A percentile compares a stretch with the other conserved stretches of the same genome.
These are phyloP conservation scores for Cliona cf. orientalis DNA, from an alignment of 37 sponge, comb jelly and placozoan genomes.

Conservation along the genomic window DNA sequence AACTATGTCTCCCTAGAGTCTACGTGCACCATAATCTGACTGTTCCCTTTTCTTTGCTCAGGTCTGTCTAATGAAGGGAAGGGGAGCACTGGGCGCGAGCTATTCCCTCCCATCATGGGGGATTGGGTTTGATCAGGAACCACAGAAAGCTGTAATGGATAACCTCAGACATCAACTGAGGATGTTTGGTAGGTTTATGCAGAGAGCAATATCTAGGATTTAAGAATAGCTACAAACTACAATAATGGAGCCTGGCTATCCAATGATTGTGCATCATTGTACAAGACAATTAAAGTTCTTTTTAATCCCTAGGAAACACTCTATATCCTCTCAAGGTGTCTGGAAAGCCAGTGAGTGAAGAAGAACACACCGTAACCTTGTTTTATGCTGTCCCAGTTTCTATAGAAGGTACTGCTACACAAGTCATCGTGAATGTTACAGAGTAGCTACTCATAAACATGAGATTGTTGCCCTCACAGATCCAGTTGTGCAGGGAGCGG, in stretches of 20 bases:
- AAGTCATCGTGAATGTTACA: not conserved
- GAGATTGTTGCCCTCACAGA: not conserved
- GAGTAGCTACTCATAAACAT: not conserved
- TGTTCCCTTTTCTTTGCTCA: not conserved
- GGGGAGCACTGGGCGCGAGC: constrained; percentile 7
- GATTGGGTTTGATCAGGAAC: constrained; percentile 43
- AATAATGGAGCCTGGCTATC: not conserved
- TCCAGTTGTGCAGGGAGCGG: not conserved
- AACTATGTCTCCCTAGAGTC: no score
- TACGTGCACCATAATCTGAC: not conserved
- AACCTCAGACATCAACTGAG: constrained; percentile 31
- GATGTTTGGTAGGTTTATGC: constrained; percentile 50
- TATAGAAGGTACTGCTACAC: constrained; percentile 22
- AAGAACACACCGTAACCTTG: constrained; percentile 37
- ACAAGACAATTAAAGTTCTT: no score
- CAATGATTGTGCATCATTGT: not conserved
- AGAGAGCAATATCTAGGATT: not conserved
- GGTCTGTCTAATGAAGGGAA: constrained; percentile 51
- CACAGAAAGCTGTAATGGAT: constrained; percentile 40
- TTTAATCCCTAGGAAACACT: constrained; percentile 31
- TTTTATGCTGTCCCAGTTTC: constrained; percentile 62
- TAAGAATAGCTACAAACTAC: not conserved
- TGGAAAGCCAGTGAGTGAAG: constrained; percentile 35
- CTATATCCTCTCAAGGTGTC: constrained; percentile 34
- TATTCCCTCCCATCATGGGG: constrained; percentile 29